Base-by-base conservation (phyloP, 2,888 invertebrate species). In the Macroteleia sp. region DNA sequence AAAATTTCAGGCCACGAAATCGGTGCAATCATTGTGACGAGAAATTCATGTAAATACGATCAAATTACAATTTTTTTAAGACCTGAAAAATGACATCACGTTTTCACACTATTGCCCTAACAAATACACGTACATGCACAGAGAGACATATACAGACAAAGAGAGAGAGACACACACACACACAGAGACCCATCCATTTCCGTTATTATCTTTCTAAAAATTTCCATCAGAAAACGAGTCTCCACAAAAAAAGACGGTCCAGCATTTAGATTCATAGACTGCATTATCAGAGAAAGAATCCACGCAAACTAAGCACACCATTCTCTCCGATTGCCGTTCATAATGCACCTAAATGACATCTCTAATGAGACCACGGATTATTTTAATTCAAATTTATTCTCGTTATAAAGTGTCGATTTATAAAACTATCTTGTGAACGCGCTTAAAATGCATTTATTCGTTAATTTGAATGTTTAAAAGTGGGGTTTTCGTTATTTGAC, bases 291-390 rank as follows among this genome's bases (percentile, higher is more conserved):
- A 36, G 44, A 54, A 69, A 48, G 52, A 48, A 52, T 42, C 46
- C 8, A 14, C 30, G 22, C 48, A 44, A 61, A 52, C 19, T 44
- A 39, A 54, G 50, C 19, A 54, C 54, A 22, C 46, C 59, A 52
- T 66, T 59, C 66, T 28, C 46, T 17, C 32, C 25, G 22, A 56
- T 59, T 48, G 36, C 36, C 44, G 41, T 59, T 67, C 61, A 54
- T 74, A 66, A 74, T 74, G 54, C 52, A 39, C 20, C 54, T 25
- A 74, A 66, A 74, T 61, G 54, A 67, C 66, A 52, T 46, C 25
- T 54, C 39, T 61, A 74, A 74, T 74, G 59, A 74, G 46, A 36
- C 30, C 48, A 12, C 30, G 30, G 52, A 17, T 54, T 52, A 61
- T 57, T 74, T 46, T 12, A 25, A 74, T 66, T 66, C 61, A 57